Evolutionary conservation across 1,140 invertebrate species (phyloP).

Genomic region (Ceratosolen solmsi): DNA sequence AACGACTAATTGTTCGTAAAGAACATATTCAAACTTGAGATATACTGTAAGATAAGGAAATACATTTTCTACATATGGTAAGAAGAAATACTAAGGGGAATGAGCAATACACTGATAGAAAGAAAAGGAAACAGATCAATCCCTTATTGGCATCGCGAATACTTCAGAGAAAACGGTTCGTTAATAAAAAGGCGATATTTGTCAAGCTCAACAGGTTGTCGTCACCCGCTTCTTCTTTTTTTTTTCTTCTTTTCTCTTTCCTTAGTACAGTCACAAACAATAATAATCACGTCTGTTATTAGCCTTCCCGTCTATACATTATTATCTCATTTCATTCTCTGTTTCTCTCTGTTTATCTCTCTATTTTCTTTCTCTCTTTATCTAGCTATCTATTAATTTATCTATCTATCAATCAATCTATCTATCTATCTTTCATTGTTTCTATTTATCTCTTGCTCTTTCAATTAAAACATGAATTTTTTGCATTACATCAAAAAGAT

Average conservation of each 20-base stretch:
- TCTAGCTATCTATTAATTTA: neutral
- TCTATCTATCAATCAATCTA: no score
- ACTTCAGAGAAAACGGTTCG: constrained; percentile 38
- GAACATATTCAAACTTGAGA: no score
- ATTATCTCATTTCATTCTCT: neutral
- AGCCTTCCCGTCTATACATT: constrained; percentile 40
- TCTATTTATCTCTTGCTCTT: no score
- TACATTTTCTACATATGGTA: no score
- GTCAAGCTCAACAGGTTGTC: constrained; percentile 63
- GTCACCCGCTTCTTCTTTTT: neutral
- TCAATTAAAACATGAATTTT: no score
- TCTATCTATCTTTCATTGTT: no score
- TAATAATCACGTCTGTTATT: constrained; percentile 20
- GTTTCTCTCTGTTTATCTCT: constrained; percentile 25
- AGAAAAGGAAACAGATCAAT: neutral
- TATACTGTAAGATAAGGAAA: no score
- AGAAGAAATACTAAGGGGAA: no score
- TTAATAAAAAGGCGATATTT: constrained; percentile 64
- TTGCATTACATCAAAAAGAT: no score
- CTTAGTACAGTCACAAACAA: neutral
- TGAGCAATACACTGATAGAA: neutral
- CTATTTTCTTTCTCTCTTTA: constrained; percentile 5
- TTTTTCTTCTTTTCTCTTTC: constrained; percentile 7
- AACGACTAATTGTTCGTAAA: no score
- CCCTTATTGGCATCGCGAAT: neutral